Conservation (phyloP, 2,888 invertebrate species). For the Meteorus colon region DNA sequence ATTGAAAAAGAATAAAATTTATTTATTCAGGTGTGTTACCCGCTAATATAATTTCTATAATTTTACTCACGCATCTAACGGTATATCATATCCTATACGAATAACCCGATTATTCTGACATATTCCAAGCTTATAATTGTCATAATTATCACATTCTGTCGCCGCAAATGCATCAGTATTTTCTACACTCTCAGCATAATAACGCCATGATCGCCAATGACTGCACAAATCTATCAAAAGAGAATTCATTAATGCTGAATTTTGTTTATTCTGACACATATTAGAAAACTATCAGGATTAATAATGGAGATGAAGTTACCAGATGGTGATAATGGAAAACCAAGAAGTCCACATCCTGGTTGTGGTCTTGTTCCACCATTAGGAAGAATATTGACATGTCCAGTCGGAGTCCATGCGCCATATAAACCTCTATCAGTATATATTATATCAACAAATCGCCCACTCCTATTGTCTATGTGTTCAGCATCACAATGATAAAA, state of each 20-base stretch:
- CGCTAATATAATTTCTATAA: too few relatives aligned
- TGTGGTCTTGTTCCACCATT: constrained; percentile 61
- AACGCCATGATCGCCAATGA: constrained; percentile 57
- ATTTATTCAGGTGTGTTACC: too few relatives aligned
- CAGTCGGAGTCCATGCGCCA: constrained; percentile 64
- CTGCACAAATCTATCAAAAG: constrained; percentile 51
- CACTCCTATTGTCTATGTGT: constrained; percentile 56
- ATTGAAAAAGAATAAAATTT: background rate
- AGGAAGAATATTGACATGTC: constrained; percentile 61
- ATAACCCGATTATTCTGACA: constrained; percentile 50
- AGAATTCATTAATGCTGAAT: background rate
- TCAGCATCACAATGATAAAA: constrained; percentile 57
- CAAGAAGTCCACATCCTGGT: constrained; percentile 59
- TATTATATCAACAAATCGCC: constrained; percentile 57
- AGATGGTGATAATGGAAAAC: constrained; percentile 44
- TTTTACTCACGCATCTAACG: constrained; percentile 13
- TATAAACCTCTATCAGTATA: constrained; percentile 63
- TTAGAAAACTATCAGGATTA: too few relatives aligned
- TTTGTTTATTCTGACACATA: too few relatives aligned
- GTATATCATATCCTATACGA: constrained; percentile 53
- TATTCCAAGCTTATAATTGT: constrained; percentile 39
- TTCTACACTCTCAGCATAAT: constrained; percentile 53
- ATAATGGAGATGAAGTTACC: constrained; percentile 42
- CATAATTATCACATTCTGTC: constrained; percentile 49
- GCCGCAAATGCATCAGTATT: constrained; percentile 52